Base-by-base conservation (phyloP, 2,888 invertebrate species). In the Diogma glabrata region DNA sequence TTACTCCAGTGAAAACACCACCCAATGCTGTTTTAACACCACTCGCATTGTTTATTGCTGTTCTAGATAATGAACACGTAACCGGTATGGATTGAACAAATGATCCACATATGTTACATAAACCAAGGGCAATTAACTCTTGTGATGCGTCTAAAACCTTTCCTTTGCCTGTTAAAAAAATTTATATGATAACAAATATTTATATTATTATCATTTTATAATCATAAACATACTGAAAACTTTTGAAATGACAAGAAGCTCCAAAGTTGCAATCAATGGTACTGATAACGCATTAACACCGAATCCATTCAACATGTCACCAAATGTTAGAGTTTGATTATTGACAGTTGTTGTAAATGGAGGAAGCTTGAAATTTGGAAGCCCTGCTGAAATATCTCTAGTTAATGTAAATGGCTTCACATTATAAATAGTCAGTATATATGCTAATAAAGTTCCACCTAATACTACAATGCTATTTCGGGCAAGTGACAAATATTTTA, bases 21-120 rank as follows among this genome's bases (percentile, higher is more conserved):
- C 90, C 88, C 12, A 87, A 75, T 0, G 89, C 83, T 0, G 91
- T 92, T 57, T 78, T 75, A 0, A 92, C 94, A 0, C 93, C 93
- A 56, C 89, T 87, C 49, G 89, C 84, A 65, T 92, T 84, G 72
- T 94, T 94, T 26, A 95, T 83, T 3, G 93, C 93, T 2, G 92
- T 87, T 54, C 90, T 73, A 0, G 88, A 87, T 70, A 90, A 90
- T 17, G 88, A 87, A 51, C 88, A 92, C 6, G 89, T 84, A 2
- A 84, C 78, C 0, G 94, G 92, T 82, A 93, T 92, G 40, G 90
- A 82, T 50, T 80, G 79, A 1, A 87, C 80, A 67, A 92, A 88
- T 20, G 88, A 84, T 4, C 90, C 82, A 48, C 85, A 60, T 20
- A 92, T 60, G 70, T 93, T 94, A 59, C 86, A 82, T 2, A 84